Evolutionary conservation across 2,888 invertebrate genomes (phyloP).

Genomic region (Synergus japonicus): DNA sequence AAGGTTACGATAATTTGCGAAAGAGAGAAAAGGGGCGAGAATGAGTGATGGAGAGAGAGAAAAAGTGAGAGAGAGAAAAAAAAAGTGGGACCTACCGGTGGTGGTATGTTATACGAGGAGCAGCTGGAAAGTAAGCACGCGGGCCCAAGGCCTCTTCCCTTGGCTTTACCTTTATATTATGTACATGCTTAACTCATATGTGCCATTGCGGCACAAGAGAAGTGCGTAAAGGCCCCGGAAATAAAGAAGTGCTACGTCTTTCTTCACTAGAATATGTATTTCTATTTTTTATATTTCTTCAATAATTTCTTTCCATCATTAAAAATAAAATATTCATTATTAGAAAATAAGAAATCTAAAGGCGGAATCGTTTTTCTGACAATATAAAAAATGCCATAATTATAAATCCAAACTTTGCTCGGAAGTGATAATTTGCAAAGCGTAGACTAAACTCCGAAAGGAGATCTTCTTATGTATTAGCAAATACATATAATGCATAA

Average conservation of each 20-base stretch:
- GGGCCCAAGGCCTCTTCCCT: conserved; percentile 64
- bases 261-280: background rate
- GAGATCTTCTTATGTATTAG: background rate
- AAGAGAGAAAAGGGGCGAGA: conserved; percentile 42
- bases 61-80: conserved; percentile 45
- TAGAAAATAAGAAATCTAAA: too few species aligned
- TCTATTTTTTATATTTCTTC: background rate
- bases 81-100: conserved; percentile 51
- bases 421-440: background rate
- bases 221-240: conserved; percentile 30
- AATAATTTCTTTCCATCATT: background rate
- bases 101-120: conserved; percentile 54
- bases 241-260: conserved; percentile 1
- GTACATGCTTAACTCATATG: conserved; percentile 24
- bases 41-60: conserved; percentile 23
- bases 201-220: background rate
- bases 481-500: background rate
- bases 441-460: background rate
- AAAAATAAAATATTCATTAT: too few species aligned
- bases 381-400: too few species aligned
- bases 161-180: conserved; percentile 29
- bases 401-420: background rate
- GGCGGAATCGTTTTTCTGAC: too few species aligned
- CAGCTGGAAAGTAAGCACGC: conserved; percentile 63
- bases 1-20: conserved; percentile 42